These are phyloP conservation scores for Arothron firmamentum DNA, from an alignment of 2,113 vertebrate species.

Conservation along the genomic window DNA sequence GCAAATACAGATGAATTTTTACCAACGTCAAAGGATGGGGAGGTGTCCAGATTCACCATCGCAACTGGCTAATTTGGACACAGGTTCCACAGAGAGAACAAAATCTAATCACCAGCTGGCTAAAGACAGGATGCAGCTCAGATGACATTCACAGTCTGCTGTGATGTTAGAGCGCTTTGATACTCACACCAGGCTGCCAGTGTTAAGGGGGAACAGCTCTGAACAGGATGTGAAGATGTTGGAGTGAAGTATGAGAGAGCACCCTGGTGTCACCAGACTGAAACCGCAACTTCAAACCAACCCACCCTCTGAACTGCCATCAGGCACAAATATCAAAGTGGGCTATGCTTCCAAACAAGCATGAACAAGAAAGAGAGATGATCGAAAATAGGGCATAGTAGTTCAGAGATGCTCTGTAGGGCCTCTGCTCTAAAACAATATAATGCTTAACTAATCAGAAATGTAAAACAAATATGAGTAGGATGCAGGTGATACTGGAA, in stretches of 20 bases:
- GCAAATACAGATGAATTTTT: conserved; percentile 30
- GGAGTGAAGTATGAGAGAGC: conserved; percentile 40
- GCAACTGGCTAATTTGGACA: conserved; percentile 50
- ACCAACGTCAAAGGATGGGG: conserved; percentile 15
- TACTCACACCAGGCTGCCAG: conserved; percentile 14
- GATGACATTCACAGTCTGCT: conserved; percentile 57
- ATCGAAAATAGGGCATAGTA: background rate
- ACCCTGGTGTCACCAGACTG: conserved; percentile 39
- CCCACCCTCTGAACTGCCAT: background rate
- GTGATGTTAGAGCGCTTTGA: conserved; percentile 29
- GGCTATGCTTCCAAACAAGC: background rate
- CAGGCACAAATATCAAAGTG: background rate
- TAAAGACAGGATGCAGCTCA: conserved; percentile 23
- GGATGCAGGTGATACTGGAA: no score
- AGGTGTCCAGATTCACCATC: conserved; percentile 25
- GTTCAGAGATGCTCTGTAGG: no score
- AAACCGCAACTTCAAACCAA: conserved; percentile 22
- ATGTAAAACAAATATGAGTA: no score
- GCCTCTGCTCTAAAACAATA: no score
- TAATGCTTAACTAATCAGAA: no score
- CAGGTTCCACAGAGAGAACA: conserved; percentile 36
- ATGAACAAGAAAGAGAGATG: background rate
- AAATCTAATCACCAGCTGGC: conserved; percentile 50
- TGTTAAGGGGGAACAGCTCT: conserved; percentile 6
- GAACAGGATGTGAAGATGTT: background rate